Conservation (phyloP, 2,797 vertebrate species). For the Myoxocephalus aenaeus region DNA sequence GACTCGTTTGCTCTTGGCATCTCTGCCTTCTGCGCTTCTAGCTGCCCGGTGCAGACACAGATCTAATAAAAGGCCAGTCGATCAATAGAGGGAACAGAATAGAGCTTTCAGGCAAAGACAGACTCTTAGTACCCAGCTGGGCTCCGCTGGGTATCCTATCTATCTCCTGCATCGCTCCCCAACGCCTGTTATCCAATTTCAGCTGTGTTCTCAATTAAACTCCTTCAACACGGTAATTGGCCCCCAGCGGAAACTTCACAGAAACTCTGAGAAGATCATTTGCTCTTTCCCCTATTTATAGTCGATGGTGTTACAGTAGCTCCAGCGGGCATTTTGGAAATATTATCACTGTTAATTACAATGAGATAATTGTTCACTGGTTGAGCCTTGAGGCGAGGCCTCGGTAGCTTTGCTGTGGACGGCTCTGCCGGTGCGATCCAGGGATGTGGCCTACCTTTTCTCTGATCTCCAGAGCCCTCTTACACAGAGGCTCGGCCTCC, state of each 20-base stretch:
- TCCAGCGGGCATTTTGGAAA: conserved; percentile 43
- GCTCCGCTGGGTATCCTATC: conserved; percentile 30
- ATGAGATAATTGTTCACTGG: conserved; percentile 38
- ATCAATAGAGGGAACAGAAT: conserved; percentile 60
- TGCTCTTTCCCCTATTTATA: conserved; percentile 60
- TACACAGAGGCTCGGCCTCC: conserved; percentile 96
- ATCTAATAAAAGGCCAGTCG: conserved; percentile 62
- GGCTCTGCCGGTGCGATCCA: conserved; percentile 21
- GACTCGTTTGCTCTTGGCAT: not conserved
- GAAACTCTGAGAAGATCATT: conserved; percentile 57
- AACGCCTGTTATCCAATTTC: conserved; percentile 44
- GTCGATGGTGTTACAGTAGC: conserved; percentile 24
- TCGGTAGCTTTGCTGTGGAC: conserved; percentile 17
- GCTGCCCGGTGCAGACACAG: conserved; percentile 37
- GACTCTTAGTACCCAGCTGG: conserved; percentile 27
- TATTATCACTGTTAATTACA: conserved; percentile 50
- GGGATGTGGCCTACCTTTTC: conserved; percentile 89
- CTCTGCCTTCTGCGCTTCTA: not conserved
- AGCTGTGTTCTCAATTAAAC: conserved; percentile 72
- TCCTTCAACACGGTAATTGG: conserved; percentile 25
- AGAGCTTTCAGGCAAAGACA: conserved; percentile 53
- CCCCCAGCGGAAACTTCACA: conserved; percentile 41
- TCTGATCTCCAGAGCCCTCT: conserved; percentile 97
- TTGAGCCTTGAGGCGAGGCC: conserved; percentile 35
- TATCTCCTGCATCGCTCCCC: conserved; percentile 14